phyloP scores from a whole-genome alignment of 2,113 vertebrate species.

The Xyliphius kryptos region DNA sequence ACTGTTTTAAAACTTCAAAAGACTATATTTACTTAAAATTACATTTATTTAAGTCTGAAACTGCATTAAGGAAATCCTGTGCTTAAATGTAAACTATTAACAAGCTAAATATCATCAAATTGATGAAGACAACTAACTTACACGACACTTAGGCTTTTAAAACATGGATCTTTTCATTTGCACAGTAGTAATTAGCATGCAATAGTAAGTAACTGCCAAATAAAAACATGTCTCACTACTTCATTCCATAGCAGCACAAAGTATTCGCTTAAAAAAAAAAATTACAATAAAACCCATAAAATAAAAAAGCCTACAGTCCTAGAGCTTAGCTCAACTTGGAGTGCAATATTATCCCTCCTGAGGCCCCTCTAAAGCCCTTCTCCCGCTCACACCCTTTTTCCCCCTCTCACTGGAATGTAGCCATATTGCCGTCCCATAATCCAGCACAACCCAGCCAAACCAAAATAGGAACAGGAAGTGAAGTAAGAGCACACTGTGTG shows the following conservation, averaged over 20 bases:
- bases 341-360: slow-evolving; percentile 39
- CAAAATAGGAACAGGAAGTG: slow-evolving; percentile 51
- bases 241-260: slow-evolving; percentile 1
- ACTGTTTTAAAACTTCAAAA: no score
- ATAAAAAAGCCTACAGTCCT: slow-evolving; percentile 3
- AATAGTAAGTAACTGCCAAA: background rate
- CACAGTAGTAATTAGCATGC: background rate
- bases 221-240: background rate
- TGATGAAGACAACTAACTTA: no score
- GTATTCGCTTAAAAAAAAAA: no score
- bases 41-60: no score
- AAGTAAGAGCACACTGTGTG: slow-evolving; percentile 15
- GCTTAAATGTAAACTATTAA: no score
- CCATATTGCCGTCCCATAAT: slow-evolving; percentile 48
- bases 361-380: slow-evolving; percentile 30
- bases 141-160: no score
- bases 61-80: no score
- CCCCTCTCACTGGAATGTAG: slow-evolving; percentile 39
- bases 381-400: slow-evolving; percentile 34
- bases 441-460: slow-evolving; percentile 34
- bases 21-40: no score
- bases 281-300: no score
- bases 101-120: no score
- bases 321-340: slow-evolving; percentile 26
- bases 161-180: no score